Evolutionary conservation across 2,113 vertebrate species (phyloP).

Genomic region (Todiramphus chloris): DNA sequence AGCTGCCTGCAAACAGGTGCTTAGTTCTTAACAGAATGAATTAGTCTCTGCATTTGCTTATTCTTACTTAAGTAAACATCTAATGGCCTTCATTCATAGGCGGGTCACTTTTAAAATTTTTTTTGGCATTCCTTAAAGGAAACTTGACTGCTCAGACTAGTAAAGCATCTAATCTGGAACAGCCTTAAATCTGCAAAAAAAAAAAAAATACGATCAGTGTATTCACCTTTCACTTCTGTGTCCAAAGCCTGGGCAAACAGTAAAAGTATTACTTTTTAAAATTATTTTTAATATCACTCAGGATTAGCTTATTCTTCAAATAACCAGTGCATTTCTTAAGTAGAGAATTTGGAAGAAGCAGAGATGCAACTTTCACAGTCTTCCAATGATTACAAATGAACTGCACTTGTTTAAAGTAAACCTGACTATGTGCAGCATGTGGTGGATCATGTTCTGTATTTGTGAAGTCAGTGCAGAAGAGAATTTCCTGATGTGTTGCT

Average conservation of each 20-base stretch:
- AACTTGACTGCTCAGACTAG: not conserved
- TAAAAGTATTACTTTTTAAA: not conserved
- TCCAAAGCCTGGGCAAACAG: not conserved
- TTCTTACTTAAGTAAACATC: not conserved
- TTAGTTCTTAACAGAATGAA: not conserved
- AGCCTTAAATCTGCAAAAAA: not conserved
- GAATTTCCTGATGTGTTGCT: not conserved
- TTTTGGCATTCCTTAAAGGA: not conserved
- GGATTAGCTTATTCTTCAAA: not conserved
- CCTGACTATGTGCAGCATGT: not conserved
- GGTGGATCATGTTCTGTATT: not conserved
- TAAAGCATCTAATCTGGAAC: not conserved
- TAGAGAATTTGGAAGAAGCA: not conserved
- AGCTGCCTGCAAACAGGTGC: not conserved
- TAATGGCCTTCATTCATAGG: not conserved
- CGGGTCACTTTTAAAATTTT: not conserved
- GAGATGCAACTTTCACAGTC: not conserved
- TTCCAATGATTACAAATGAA: not conserved
- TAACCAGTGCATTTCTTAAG: not conserved
- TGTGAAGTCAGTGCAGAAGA: rapidly evolving
- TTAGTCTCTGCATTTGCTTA: not conserved
- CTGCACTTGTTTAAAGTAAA: not conserved
- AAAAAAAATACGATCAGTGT: not conserved
- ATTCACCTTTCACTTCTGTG: not conserved
- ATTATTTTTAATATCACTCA: not conserved